Conservation (phyloP, 2,113 vertebrate species). For the Athene cunicularia region DNA sequence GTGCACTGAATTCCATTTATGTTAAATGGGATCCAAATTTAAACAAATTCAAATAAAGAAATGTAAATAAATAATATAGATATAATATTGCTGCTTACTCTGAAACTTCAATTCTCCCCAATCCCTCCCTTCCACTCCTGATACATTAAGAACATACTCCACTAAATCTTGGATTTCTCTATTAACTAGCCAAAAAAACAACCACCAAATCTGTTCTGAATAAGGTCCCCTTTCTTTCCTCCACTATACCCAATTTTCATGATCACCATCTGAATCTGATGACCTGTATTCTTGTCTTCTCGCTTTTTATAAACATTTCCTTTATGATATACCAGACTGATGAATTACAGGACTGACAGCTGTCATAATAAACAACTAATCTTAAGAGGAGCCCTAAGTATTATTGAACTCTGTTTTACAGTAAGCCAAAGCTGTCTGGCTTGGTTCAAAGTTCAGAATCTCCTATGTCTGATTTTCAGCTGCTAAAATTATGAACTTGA, state of each 20-base stretch:
- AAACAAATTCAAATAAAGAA: neutral
- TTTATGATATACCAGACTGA: neutral
- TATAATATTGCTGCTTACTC: neutral
- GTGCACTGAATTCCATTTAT: rapidly evolving
- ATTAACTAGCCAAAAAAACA: neutral
- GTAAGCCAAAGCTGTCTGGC: neutral
- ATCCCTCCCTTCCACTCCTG: neutral
- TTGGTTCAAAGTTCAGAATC: neutral
- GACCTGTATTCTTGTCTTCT: neutral
- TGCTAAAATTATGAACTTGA: neutral
- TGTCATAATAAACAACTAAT: neutral
- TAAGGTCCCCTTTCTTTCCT: neutral
- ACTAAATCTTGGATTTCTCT: neutral
- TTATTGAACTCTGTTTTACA: neutral
- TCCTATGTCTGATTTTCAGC: neutral
- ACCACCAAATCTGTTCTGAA: neutral
- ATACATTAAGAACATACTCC: neutral
- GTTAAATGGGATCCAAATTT: neutral
- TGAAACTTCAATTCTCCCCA: neutral
- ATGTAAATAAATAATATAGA: neutral
- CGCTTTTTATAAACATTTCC: neutral
- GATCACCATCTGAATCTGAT: neutral
- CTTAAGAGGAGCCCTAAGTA: neutral
- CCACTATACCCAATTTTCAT: neutral
- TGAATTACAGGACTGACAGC: neutral